Evolutionary conservation across 2,888 invertebrate genomes (phyloP).

Genomic region (Enchytraeus crypticus): DNA sequence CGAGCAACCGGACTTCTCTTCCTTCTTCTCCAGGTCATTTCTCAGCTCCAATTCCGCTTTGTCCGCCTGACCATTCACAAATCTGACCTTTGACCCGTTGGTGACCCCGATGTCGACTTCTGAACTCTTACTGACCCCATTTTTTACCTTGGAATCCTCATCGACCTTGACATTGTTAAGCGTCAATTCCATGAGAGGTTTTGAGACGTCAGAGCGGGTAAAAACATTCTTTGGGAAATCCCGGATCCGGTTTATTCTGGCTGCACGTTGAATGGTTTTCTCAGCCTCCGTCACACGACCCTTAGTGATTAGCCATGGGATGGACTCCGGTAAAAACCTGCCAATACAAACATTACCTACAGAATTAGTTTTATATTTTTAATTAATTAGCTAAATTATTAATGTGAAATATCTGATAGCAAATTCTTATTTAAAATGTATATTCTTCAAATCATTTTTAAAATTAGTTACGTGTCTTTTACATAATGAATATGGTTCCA

Average conservation of each 20-base stretch:
- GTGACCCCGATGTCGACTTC: too few relatives aligned
- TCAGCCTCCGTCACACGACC: conserved; percentile 22
- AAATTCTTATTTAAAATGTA: background rate
- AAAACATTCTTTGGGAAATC: conserved; percentile 14
- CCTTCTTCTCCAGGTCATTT: background rate
- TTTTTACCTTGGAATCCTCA: background rate
- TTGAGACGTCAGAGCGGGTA: background rate
- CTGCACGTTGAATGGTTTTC: conserved; percentile 24
- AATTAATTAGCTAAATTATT: background rate
- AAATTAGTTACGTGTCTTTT: too few relatives aligned
- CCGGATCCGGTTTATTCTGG: conserved; percentile 21
- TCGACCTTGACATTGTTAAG: background rate
- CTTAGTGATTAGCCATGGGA: conserved; percentile 29
- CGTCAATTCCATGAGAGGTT: background rate
- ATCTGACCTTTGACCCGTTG: too few relatives aligned
- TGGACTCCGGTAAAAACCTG: conserved; percentile 29
- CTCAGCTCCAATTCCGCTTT: background rate
- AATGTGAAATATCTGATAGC: background rate
- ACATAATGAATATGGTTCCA: too few relatives aligned
- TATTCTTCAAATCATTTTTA: too few relatives aligned
- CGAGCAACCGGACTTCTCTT: background rate
- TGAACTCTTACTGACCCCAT: background rate
- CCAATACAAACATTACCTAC: background rate
- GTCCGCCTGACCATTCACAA: background rate
- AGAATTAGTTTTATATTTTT: too few relatives aligned